Conservation (phyloP, 2,888 invertebrate genomes). For the Plemyria rubiginata region DNA sequence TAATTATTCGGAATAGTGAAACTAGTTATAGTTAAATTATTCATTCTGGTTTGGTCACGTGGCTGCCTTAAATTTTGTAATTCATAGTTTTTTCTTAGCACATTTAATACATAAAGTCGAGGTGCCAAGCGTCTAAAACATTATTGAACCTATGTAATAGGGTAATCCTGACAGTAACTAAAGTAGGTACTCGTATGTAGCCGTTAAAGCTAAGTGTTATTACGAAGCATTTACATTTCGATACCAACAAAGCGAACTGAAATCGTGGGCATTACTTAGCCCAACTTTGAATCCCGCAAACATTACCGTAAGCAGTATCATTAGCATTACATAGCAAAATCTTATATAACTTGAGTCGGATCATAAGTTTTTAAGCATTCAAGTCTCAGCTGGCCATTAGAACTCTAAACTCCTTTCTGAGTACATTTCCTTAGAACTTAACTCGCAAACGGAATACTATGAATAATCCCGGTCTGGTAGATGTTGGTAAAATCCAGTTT, state of each 20-base stretch:
- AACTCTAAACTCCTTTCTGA: conserved; percentile 26
- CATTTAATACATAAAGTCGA: too few relatives aligned
- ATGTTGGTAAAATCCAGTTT: conserved; percentile 30
- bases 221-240: background rate
- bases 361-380: conserved; percentile 29
- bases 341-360: conserved; percentile 23
- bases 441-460: conserved; percentile 34
- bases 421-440: conserved; percentile 31
- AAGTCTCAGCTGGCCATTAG: conserved; percentile 28
- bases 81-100: background rate
- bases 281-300: conserved; percentile 10
- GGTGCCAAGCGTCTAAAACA: too few relatives aligned
- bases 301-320: conserved; percentile 14
- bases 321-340: conserved; percentile 15
- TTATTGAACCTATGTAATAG: too few relatives aligned
- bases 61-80: background rate
- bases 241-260: conserved; percentile 8
- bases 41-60: background rate
- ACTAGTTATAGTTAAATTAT: conserved; percentile 9
- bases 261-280: background rate
- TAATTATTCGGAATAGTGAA: conserved; percentile 9
- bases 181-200: background rate
- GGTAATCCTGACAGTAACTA: too few relatives aligned
- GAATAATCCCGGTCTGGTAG: conserved; percentile 28
- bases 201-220: background rate